Evolutionary conservation across 2,888 invertebrate species (phyloP).

Genomic region (Dicycla oo): DNA sequence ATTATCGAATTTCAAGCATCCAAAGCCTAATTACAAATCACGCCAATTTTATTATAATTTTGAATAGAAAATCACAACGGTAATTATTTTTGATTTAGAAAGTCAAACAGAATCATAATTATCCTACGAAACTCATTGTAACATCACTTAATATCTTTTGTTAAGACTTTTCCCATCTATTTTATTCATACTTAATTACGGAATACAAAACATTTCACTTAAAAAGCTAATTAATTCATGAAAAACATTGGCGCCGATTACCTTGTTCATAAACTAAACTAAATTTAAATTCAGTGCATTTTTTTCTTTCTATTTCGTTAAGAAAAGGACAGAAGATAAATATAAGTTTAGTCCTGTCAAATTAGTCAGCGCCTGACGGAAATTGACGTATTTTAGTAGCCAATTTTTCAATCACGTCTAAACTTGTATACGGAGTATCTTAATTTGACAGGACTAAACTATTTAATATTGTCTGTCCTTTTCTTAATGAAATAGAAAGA

Average conservation of each 20-base stretch:
- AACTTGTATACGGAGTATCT: no score
- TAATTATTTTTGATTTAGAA: conserved; percentile 6
- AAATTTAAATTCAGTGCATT: no score
- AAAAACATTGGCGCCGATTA: neutral
- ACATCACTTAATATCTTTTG: conserved; percentile 21
- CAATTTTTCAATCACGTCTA: no score
- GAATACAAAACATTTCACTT: neutral
- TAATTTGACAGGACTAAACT: no score
- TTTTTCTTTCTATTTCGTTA: no score
- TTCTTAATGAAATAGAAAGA: no score
- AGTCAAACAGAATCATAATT: conserved; percentile 1
- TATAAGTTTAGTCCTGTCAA: no score
- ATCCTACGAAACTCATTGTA: neutral
- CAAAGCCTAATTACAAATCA: conserved; percentile 1
- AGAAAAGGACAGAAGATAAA: no score
- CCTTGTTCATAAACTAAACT: no score
- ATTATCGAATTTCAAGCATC: neutral
- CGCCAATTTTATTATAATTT: conserved; percentile 7
- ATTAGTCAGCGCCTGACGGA: no score
- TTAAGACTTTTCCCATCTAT: neutral
- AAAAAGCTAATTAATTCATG: neutral
- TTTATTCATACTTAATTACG: conserved; percentile 3
- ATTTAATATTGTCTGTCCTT: no score
- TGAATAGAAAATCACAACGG: conserved; percentile 2
- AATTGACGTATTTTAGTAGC: no score